Base-by-base conservation (phyloP, 2,888 invertebrate genomes). In the Morpho deidamia region DNA sequence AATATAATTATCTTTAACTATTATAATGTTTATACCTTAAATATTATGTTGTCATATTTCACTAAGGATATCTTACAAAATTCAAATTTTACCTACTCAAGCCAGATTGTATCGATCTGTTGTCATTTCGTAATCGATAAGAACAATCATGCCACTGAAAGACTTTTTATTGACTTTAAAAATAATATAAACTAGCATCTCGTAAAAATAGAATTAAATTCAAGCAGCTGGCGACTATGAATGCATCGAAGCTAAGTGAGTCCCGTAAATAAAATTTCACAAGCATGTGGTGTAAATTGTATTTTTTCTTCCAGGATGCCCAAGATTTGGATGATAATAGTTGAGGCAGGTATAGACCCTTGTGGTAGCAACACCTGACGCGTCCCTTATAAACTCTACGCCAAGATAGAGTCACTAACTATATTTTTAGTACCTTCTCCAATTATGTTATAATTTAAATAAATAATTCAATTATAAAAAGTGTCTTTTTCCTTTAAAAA, bases 311-410 rank as follows among this genome's bases (percentile, higher is more conserved):
- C 52, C 50, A 55, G 53, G 53, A 59, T 55, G 49, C 56, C 47
- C 58, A 61, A 61, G 56, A 48, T 53, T 44, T 47, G 53, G 51
- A 62, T 64, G 62, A 76, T 76, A 78, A 70, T 58, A 68, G 70
- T 69, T 42, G 72, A 64, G 67, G 72, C 83, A 85, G 83, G 83
- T 83, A 83, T 63, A 60, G 51, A 53, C 65, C 72, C 70, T 74
- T 57, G 60, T 60, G 71, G 76, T 74, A 78, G 71, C 81, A 78
- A 71, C 81, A 82, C 78, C 79, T 82, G 80, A 76, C 81, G 80
- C 75, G 63, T 63, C 58, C 61, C 61, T 52, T 59, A 61, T 62
- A 62, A 56, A 12, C 53, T 49, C 47, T 48, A 59, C 53, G 50
- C 51, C 52, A 45, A 46, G 54, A 60, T 60, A 61, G 51, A 58